Percentiles rank a stretch among this genome's conserved stretches.
Conservation (phyloP, 2,888 invertebrate species). For the Ecdyonurus torrentis region DNA sequence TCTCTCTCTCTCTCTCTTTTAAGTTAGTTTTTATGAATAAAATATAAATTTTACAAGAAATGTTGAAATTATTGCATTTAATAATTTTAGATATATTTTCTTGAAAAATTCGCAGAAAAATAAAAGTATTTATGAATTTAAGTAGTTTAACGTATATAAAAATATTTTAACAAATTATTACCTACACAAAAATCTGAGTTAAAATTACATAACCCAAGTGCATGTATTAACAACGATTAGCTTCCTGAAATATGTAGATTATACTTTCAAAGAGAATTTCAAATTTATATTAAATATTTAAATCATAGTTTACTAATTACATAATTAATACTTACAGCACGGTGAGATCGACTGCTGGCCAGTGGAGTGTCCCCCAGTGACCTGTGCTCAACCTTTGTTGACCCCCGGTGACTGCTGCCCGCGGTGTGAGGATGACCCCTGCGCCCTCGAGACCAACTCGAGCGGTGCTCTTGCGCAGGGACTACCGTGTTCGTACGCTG, state of each 20-base stretch:
- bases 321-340: constrained; percentile 39
- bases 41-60: too few species aligned
- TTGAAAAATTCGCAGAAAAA: too few species aligned
- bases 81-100: too few species aligned
- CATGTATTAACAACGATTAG: too few species aligned
- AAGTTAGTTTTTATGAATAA: too few species aligned
- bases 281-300: too few species aligned
- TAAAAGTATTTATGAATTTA: too few species aligned
- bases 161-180: background rate
- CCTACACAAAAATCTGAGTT: background rate
- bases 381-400: constrained; percentile 43
- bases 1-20: background rate
- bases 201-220: background rate
- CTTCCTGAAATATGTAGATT: too few species aligned
- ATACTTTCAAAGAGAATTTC: too few species aligned
- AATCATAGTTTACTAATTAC: too few species aligned
- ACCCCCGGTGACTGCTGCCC: constrained; percentile 53
- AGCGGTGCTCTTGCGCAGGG: constrained; percentile 22
- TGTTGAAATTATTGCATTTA: too few species aligned
- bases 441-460: constrained; percentile 13
- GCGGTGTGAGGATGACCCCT: constrained; percentile 46
- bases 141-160: background rate
- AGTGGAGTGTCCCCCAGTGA: constrained; percentile 58
- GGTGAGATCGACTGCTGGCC: constrained; percentile 84
- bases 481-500: constrained; percentile 42